Conservation (phyloP, 1,140 invertebrate species). For the Chlorops oryzae region DNA sequence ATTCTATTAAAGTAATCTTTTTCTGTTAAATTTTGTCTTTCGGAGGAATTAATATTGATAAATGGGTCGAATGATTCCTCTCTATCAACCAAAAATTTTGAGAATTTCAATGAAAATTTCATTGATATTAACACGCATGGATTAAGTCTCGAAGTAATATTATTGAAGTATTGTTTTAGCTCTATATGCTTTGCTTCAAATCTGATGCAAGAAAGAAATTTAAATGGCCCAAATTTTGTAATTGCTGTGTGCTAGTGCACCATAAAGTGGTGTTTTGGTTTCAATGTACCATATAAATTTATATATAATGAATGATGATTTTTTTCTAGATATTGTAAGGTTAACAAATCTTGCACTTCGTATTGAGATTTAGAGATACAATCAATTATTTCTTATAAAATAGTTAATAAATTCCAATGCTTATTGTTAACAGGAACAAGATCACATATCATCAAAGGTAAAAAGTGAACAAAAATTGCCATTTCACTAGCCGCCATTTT, state of each 20-base stretch:
- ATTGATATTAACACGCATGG: slow-evolving; percentile 5
- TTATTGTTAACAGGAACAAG: slow-evolving; percentile 23
- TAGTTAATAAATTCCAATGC: slow-evolving; percentile 18
- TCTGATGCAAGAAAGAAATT: not conserved
- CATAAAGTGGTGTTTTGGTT: slow-evolving; percentile 31
- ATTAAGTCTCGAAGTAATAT: slow-evolving; percentile 18
- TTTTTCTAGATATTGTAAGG: not conserved
- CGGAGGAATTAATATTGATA: not conserved
- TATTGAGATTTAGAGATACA: not conserved
- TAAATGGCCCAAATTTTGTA: slow-evolving; percentile 22
- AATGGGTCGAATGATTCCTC: not conserved
- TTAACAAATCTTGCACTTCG: not conserved
- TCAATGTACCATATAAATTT: slow-evolving; percentile 12
- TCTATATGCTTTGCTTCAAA: too few species aligned
- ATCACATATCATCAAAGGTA: slow-evolving; percentile 34
- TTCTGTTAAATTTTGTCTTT: not conserved
- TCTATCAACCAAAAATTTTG: not conserved
- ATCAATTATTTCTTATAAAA: not conserved
- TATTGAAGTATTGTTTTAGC: slow-evolving; percentile 20
- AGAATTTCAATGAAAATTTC: not conserved
- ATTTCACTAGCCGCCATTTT: slow-evolving; percentile 36
- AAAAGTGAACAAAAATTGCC: slow-evolving; percentile 25
- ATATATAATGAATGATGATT: not conserved
- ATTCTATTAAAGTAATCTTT: not conserved
- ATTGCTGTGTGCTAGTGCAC: slow-evolving; percentile 27